Evolutionary conservation across 2,113 vertebrate genomes (phyloP).

Genomic region (Ceratotherium simum): DNA sequence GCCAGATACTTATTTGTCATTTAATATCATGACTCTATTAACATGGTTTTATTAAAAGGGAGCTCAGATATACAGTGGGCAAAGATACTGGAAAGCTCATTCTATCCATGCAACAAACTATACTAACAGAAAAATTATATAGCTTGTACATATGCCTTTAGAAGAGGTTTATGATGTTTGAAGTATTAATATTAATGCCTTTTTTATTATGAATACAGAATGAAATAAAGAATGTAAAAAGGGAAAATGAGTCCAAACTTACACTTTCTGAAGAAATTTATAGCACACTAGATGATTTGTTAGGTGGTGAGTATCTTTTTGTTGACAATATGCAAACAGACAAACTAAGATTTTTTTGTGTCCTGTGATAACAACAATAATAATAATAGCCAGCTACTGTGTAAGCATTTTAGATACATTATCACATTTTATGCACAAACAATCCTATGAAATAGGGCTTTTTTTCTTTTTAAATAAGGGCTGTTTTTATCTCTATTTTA

Average conservation of each 20-base stretch:
- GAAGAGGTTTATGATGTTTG: background rate
- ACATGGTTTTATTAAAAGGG: background rate
- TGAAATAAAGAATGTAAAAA: conserved; percentile 48
- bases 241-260: conserved; percentile 51
- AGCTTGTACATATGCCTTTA: background rate
- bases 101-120: background rate
- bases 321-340: background rate
- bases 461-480: background rate
- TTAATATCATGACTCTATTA: background rate
- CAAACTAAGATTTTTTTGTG: background rate
- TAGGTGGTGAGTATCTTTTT: conserved; percentile 59
- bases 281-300: conserved; percentile 52
- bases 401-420: background rate
- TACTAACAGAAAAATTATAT: background rate
- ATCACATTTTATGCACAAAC: background rate
- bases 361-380: background rate
- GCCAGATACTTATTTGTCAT: background rate
- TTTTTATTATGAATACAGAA: conserved; percentile 63
- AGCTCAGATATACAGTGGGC: background rate
- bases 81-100: background rate
- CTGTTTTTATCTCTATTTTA: conserved; percentile 26
- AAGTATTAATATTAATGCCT: conserved; percentile 1
- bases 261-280: conserved; percentile 63
- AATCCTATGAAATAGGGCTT: background rate
- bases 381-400: background rate